Percentiles rank a stretch among this genome's conserved stretches.
phyloP scores from a whole-genome alignment of 2,113 vertebrate genomes.

The Protobothrops mucrosquamatus region DNA sequence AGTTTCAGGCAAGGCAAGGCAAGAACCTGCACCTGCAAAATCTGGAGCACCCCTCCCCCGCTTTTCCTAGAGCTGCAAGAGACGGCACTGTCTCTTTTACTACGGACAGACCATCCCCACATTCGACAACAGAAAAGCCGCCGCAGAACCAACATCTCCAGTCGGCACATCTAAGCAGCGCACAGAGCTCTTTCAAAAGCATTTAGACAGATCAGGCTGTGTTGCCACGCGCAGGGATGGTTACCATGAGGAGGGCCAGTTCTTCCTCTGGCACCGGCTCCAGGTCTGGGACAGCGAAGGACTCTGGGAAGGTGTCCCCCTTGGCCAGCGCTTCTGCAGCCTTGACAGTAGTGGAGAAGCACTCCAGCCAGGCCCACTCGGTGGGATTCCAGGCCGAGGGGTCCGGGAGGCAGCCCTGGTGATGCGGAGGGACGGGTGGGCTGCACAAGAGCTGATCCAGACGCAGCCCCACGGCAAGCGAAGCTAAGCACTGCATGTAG shows the following conservation, averaged over 20 bases:
- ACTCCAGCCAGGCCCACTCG: constrained; percentile 96
- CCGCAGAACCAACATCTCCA: background rate
- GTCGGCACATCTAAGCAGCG: background rate
- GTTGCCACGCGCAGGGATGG: background rate
- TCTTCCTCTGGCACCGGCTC: constrained; percentile 93
- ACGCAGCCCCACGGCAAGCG: constrained; percentile 90
- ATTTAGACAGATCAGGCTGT: too few relatives aligned
- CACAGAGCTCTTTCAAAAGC: background rate
- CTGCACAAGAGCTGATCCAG: constrained; percentile 88
- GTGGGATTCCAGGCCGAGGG: constrained; percentile 82
- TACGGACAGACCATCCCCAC: background rate
- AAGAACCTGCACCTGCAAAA: background rate
- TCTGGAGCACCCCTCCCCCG: background rate
- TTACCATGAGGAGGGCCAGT: constrained; percentile 88
- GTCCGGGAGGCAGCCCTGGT: constrained; percentile 77
- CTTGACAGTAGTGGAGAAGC: constrained; percentile 94
- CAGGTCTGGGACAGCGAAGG: constrained; percentile 90
- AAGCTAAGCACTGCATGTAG: constrained; percentile 97
- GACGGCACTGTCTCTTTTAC: background rate
- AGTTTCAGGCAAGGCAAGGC: background rate
- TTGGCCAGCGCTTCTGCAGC: constrained; percentile 92
- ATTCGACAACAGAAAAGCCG: too few relatives aligned
- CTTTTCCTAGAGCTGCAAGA: background rate
- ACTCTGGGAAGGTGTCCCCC: constrained; percentile 86
- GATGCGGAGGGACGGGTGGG: constrained; percentile 82